These are phyloP conservation scores for Rotaria magnacalcarata DNA, from an alignment of 2,888 invertebrate genomes.

Conservation along the genomic window DNA sequence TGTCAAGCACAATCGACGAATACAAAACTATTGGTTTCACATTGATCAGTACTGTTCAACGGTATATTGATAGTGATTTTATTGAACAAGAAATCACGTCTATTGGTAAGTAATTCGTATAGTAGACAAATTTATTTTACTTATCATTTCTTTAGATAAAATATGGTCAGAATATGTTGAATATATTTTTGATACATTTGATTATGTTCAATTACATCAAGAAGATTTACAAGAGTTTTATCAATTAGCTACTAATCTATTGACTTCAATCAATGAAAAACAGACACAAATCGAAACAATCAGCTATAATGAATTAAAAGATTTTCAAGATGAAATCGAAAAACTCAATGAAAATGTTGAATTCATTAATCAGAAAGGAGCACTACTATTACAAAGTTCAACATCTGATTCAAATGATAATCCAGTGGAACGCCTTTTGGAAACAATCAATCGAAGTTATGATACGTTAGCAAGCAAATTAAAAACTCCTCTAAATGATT, in stretches of 20 bases:
- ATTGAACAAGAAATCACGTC: neutral
- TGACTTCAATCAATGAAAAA: neutral
- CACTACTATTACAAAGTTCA: neutral
- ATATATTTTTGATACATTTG: constrained; percentile 9
- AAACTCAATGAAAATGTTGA: neutral
- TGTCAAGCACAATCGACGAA: neutral
- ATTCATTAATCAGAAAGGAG: neutral
- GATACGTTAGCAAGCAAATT: neutral
- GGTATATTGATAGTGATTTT: neutral
- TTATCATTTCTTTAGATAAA: neutral
- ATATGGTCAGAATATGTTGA: constrained; percentile 8
- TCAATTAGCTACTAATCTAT: neutral
- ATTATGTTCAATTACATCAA: constrained; percentile 25
- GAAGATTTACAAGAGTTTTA: constrained; percentile 3
- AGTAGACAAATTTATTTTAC: too few species aligned
- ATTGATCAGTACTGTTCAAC: neutral
- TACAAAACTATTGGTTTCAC: neutral
- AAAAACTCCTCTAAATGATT: neutral
- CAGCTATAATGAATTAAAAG: neutral
- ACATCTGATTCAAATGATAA: neutral
- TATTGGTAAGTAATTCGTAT: neutral
- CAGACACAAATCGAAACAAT: neutral
- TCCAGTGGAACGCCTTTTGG: neutral
- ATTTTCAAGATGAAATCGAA: neutral
- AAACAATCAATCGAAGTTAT: neutral